phyloP scores from a whole-genome alignment of 2,888 invertebrate genomes.

The Monochamus alternatus region DNA sequence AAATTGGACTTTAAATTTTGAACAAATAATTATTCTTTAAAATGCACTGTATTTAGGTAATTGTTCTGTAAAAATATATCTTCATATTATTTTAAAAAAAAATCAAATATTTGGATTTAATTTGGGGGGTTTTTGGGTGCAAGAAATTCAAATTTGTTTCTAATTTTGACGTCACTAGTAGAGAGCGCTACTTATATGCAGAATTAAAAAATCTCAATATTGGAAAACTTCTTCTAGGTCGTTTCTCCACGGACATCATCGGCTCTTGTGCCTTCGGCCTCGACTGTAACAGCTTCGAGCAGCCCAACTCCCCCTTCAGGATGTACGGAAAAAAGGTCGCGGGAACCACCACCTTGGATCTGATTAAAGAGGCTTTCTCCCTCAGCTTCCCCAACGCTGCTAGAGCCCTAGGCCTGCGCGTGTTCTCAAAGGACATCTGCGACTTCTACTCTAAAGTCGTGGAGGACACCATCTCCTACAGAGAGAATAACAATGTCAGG shows the following conservation, averaged over 20 bases:
- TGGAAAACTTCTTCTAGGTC: background rate
- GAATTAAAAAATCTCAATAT: no score
- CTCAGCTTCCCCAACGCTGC: constrained; percentile 45
- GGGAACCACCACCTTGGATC: constrained; percentile 10
- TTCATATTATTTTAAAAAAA: no score
- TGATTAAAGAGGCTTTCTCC: constrained; percentile 29
- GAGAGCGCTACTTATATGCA: no score
- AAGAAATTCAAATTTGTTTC: no score
- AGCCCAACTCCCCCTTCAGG: constrained; percentile 71
- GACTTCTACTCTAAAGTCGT: constrained; percentile 71
- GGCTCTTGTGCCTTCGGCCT: no score
- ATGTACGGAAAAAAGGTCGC: constrained; percentile 47
- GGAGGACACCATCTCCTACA: constrained; percentile 39
- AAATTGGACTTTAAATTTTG: no score
- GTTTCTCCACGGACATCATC: background rate
- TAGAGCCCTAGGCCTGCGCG: constrained; percentile 48
- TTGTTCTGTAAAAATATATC: no score
- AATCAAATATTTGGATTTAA: no score
- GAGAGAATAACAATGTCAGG: constrained; percentile 36
- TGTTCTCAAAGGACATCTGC: constrained; percentile 53
- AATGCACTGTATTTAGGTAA: no score
- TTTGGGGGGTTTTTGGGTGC: no score
- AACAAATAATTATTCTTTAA: no score
- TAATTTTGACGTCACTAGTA: no score
- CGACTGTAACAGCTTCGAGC: constrained; percentile 73